Evolutionary conservation across 2,797 vertebrate genomes (phyloP).

Genomic region (Sarcophilus harrisii): DNA sequence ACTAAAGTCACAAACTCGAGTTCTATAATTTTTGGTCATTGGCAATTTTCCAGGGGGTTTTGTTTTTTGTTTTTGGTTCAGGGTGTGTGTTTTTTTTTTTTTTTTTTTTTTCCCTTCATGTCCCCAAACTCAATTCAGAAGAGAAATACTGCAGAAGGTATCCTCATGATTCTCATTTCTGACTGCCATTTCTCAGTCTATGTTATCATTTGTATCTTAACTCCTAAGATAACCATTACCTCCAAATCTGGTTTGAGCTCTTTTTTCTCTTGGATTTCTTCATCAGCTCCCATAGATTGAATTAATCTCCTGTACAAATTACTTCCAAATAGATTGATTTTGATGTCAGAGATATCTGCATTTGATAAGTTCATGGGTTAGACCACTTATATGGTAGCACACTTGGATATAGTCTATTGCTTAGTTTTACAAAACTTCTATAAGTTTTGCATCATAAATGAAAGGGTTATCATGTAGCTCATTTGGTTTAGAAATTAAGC

Average conservation of each 20-base stretch:
- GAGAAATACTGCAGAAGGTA: background rate
- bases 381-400: slow-evolving; percentile 87
- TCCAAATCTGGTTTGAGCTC: background rate
- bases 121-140: background rate
- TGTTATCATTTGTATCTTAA: background rate
- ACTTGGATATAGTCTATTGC: background rate
- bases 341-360: background rate
- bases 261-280: background rate
- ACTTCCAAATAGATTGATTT: background rate
- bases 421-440: background rate
- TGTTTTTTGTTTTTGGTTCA: background rate
- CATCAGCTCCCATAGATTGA: background rate
- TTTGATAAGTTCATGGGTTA: slow-evolving; percentile 83
- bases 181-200: background rate
- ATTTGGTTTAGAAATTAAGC: slow-evolving; percentile 85
- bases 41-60: background rate
- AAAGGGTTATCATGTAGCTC: background rate
- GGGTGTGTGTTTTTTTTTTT: background rate
- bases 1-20: background rate
- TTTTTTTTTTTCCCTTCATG: background rate
- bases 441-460: background rate
- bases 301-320: background rate
- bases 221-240: too few relatives aligned
- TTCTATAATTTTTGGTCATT: background rate
- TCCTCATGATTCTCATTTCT: background rate